These are phyloP conservation scores for Elanoides forficatus DNA, from an alignment of 2,113 vertebrate genomes.

Conservation along the genomic window DNA sequence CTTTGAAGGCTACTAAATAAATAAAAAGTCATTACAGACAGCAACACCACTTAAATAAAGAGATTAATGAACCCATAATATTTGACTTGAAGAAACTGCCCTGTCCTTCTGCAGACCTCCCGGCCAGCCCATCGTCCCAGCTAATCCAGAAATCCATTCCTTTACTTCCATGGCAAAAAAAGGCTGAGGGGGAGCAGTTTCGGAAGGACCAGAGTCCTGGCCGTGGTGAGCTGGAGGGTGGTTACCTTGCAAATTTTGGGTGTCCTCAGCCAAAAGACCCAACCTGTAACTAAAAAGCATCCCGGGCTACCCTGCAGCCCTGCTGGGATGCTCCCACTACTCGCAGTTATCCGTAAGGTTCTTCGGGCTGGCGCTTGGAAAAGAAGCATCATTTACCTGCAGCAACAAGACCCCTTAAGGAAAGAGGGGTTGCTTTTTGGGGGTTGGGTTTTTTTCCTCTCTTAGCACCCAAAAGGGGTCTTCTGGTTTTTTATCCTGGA, in stretches of 20 bases:
- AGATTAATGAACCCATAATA: not conserved
- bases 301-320: fast-evolving
- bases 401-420: fast-evolving
- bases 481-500: fast-evolving
- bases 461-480: fast-evolving
- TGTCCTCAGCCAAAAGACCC: not conserved
- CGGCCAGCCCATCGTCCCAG: not conserved
- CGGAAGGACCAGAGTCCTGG: not conserved
- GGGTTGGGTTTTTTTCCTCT: not conserved
- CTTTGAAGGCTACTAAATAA: not conserved
- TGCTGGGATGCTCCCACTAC: fast-evolving
- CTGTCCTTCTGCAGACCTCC: not conserved
- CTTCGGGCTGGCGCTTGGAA: fast-evolving
- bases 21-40: not conserved
- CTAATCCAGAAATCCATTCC: not conserved
- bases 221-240: fast-evolving
- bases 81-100: not conserved
- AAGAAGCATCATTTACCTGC: not conserved
- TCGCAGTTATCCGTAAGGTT: fast-evolving
- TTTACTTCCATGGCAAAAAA: not conserved
- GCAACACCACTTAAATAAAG: not conserved
- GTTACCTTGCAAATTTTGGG: not conserved
- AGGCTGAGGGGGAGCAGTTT: fast-evolving
- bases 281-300: not conserved
- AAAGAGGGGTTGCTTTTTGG: not conserved